Percentiles rank a stretch among this genome's conserved stretches.
Conservation (phyloP, 2,888 invertebrate species). For the Silvanus unidentatus region DNA sequence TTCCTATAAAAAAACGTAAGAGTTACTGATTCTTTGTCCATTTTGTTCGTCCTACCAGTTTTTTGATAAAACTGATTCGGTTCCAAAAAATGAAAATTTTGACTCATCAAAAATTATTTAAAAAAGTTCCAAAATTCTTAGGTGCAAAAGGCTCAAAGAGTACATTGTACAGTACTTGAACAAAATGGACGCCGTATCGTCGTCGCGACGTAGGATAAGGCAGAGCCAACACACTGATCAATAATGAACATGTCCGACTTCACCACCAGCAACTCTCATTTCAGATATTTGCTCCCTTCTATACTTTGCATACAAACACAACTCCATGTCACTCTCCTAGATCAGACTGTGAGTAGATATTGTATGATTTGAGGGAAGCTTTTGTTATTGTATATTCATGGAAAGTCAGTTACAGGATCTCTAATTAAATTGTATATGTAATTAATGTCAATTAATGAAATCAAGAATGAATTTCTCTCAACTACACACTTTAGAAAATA, state of each 20-base stretch:
- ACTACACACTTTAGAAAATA: slow-evolving; percentile 3
- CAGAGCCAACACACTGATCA: slow-evolving; percentile 40
- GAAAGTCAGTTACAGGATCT: background rate
- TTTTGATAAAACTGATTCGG: no score
- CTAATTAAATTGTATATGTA: background rate
- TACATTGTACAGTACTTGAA: slow-evolving; percentile 22
- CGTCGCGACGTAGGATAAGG: slow-evolving; percentile 45
- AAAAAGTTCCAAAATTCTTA: background rate
- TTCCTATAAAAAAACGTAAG: no score
- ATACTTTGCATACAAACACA: slow-evolving; percentile 23
- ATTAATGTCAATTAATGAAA: background rate
- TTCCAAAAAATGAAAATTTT: no score
- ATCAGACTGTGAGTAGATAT: background rate
- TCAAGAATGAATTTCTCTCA: background rate
- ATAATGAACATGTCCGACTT: slow-evolving; percentile 45
- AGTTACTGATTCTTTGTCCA: no score
- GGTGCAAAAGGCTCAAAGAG: background rate
- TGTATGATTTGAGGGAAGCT: slow-evolving; percentile 7
- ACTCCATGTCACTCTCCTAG: slow-evolving; percentile 13
- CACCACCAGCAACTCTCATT: slow-evolving; percentile 35
- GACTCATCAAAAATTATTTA: background rate
- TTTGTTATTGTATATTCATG: background rate
- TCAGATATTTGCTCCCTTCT: slow-evolving; percentile 30
- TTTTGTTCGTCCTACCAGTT: no score
- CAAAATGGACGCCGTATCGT: slow-evolving; percentile 43